Conservation (phyloP, 2,113 vertebrate species). For the Capra hircus region DNA sequence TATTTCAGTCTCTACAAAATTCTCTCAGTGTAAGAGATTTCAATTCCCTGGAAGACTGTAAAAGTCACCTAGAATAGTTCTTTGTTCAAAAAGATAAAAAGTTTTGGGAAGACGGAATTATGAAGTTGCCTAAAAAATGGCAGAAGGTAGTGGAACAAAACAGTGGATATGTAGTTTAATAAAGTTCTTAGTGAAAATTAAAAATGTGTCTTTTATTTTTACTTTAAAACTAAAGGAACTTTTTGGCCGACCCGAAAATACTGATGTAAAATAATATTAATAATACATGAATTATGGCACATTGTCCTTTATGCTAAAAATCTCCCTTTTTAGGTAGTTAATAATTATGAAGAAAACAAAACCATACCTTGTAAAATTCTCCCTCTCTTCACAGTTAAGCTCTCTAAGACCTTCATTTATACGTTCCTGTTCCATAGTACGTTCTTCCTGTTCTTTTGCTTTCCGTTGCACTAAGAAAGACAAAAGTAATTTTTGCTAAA, state of each 20-base stretch:
- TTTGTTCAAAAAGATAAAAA: neutral
- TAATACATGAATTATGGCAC: neutral
- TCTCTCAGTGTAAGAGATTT: neutral
- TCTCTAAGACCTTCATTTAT: slow-evolving; percentile 75
- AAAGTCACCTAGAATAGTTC: neutral
- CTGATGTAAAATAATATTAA: neutral
- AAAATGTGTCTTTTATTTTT: neutral
- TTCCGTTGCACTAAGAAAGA: slow-evolving; percentile 81
- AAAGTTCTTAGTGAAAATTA: neutral
- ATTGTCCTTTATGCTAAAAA: neutral
- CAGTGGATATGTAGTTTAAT: neutral
- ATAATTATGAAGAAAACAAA: neutral
- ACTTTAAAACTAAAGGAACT: neutral
- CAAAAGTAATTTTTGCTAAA: slow-evolving; percentile 17
- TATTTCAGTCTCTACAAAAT: neutral
- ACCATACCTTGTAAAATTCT: slow-evolving; percentile 77
- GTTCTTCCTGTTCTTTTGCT: slow-evolving; percentile 78
- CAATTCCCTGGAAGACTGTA: neutral
- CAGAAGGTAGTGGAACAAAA: neutral
- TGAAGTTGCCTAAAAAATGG: neutral
- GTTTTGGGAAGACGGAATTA: neutral
- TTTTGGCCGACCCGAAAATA: neutral
- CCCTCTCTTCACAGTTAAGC: slow-evolving; percentile 77
- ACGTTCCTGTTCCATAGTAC: slow-evolving; percentile 77
- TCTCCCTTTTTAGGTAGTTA: neutral